These are phyloP conservation scores for Misgurnus mizolepis DNA, from an alignment of 2,113 vertebrate species.

Conservation along the genomic window DNA sequence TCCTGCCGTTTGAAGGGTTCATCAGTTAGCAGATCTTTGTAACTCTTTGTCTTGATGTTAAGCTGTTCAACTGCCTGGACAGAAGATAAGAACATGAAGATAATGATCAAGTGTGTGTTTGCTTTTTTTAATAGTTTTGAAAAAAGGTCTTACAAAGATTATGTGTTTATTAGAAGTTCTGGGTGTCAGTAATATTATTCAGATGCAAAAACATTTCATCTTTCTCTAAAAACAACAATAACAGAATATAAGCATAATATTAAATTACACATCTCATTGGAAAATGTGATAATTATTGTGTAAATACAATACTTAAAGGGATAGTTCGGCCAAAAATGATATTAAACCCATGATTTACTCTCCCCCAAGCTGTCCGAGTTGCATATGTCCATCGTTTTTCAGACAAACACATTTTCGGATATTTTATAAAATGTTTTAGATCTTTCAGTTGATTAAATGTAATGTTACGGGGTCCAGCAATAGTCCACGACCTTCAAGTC, in stretches of 20 bases:
- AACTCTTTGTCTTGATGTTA: constrained; percentile 94
- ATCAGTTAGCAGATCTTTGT: constrained; percentile 89
- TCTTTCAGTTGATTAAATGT: too few species aligned
- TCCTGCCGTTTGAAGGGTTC: constrained; percentile 91
- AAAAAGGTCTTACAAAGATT: neutral
- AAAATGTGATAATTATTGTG: neutral
- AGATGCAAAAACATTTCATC: neutral
- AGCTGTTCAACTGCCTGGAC: constrained; percentile 89
- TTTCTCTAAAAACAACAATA: too few species aligned
- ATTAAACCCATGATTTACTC: too few species aligned
- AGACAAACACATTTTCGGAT: too few species aligned
- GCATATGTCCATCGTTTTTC: too few species aligned
- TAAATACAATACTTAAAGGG: neutral
- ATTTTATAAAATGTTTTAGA: too few species aligned
- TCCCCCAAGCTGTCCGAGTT: too few species aligned
- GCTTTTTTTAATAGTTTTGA: neutral
- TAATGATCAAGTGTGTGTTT: neutral
- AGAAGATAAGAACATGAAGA: constrained; percentile 11
- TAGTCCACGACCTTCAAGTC: too few species aligned
- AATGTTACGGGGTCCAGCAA: too few species aligned
- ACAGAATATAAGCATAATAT: neutral
- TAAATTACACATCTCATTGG: neutral
- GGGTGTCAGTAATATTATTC: neutral
- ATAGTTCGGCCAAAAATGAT: too few species aligned
- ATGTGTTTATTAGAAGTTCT: neutral